phyloP scores from a whole-genome alignment of 2,888 invertebrate genomes.

The Perithous albicinctus region DNA sequence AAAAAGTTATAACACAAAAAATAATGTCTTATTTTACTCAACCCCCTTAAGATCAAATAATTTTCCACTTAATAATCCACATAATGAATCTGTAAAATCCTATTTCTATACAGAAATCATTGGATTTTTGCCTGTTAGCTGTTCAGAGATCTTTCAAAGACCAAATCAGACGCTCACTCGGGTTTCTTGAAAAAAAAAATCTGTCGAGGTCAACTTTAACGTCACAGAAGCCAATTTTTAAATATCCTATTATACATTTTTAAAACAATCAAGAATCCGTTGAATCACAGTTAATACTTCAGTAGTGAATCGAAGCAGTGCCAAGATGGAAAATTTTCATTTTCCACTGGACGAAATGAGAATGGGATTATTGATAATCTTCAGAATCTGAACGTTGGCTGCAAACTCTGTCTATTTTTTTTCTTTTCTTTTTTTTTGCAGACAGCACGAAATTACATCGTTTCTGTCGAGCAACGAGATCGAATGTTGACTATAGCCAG shows the following conservation, averaged over 20 bases:
- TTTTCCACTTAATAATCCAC: not conserved
- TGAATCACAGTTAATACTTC: not conserved
- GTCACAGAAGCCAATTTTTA: too few relatives aligned
- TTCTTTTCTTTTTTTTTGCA: not conserved
- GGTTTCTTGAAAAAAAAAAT: not conserved
- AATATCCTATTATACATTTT: not conserved
- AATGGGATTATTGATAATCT: constrained; percentile 27
- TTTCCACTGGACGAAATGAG: constrained; percentile 1
- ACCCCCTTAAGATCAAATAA: too few relatives aligned
- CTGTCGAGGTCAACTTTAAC: not conserved
- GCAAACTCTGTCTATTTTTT: too few relatives aligned
- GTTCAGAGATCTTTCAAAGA: not conserved
- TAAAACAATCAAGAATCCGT: not conserved
- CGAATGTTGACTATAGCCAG: constrained; percentile 27
- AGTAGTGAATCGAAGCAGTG: not conserved
- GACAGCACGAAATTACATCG: constrained; percentile 37
- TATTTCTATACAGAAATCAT: not conserved
- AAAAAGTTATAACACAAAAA: too few relatives aligned
- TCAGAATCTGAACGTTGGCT: not conserved
- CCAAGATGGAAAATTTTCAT: constrained; percentile 6
- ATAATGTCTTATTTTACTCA: too few relatives aligned
- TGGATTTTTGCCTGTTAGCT: not conserved
- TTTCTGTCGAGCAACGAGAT: constrained; percentile 31
- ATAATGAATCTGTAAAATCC: not conserved
- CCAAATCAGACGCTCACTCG: not conserved